phyloP scores from a whole-genome alignment of 1,140 invertebrate genomes.

The Drosophila orosa region DNA sequence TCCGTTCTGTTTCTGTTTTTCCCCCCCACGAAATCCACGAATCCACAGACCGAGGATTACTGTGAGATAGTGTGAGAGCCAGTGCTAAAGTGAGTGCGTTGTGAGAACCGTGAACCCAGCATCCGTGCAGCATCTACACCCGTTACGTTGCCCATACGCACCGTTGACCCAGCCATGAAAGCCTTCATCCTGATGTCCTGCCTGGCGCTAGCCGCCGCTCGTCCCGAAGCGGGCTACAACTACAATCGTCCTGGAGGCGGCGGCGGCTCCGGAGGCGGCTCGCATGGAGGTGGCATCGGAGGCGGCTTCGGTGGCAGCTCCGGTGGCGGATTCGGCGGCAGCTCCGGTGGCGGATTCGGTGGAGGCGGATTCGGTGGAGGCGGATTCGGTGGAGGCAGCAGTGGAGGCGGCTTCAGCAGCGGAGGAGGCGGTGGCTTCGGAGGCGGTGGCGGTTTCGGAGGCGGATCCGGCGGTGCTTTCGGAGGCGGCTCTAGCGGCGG shows the following conservation, averaged over 20 bases:
- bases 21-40: constrained; percentile 3
- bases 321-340: constrained; percentile 57
- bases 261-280: constrained; percentile 65
- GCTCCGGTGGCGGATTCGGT: constrained; percentile 39
- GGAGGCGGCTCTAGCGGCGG: constrained; percentile 55
- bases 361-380: constrained; percentile 49
- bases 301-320: constrained; percentile 47
- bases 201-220: constrained; percentile 86
- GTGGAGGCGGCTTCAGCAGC: constrained; percentile 51
- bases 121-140: constrained; percentile 18
- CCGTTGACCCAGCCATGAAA: constrained; percentile 77
- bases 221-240: constrained; percentile 87
- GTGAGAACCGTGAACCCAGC: constrained; percentile 30
- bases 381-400: constrained; percentile 37
- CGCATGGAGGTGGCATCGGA: constrained; percentile 52
- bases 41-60: constrained; percentile 81
- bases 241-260: constrained; percentile 86
- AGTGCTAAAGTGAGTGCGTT: constrained; percentile 59
- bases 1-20: constrained; percentile 38
- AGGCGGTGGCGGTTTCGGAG: constrained; percentile 47
- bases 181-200: constrained; percentile 86
- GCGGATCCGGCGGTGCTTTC: constrained; percentile 74
- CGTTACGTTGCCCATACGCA: constrained; percentile 37
- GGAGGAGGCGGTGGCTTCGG: constrained; percentile 32
- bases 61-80: constrained; percentile 64